Base-by-base conservation (phyloP, 92 coral and sea anemone species). In the Epizoanthus stellaris region DNA sequence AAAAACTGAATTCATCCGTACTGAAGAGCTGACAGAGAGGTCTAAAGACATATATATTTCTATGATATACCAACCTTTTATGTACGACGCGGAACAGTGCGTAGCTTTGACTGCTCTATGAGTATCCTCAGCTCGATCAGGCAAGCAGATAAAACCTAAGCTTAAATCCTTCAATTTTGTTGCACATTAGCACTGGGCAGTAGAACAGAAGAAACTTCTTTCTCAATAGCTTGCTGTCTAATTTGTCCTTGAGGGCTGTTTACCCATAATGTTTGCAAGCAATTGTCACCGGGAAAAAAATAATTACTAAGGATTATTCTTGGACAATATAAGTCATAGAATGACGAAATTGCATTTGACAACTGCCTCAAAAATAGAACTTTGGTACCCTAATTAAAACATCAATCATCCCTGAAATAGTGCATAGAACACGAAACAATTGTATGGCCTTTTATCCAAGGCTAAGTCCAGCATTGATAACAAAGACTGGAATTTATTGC, bases 101-200 rank as follows among this genome's bases (percentile, higher is more conserved):
- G 42, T 14, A 17, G 45, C 15, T 6, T 68, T 10, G 73, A 45
- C 12, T 16, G 20, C 43, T 23, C 39, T 68, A 38, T n/a, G n/a
- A n/a, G n/a, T n/a, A n/a, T n/a, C n/a, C n/a, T n/a, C n/a, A n/a
- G n/a, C n/a, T n/a, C n/a, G n/a, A n/a, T n/a, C n/a, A 11, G 59
- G 77, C 60, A 72, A 45, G 77, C 59, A 47, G 60, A 72, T 72
- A 45, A 72, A 49, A 47, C 14, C 25, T 19, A 72, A 72, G 39
- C 75, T 70, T 70, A 19, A 70, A 70, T 19, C 57, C 54, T 42
- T 70, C 75, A 70, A 19, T n/a, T 72, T 47, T 72, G 58, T 49
- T 38, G 25, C 59, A 72, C 77, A 72, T 72, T 72, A 72, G 10
- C 11, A 16, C 4, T 42, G 38, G 52, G 12, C 77, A 72, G 59